Conservation (phyloP, 2,113 vertebrate genomes). For the Petaurus breviceps region DNA sequence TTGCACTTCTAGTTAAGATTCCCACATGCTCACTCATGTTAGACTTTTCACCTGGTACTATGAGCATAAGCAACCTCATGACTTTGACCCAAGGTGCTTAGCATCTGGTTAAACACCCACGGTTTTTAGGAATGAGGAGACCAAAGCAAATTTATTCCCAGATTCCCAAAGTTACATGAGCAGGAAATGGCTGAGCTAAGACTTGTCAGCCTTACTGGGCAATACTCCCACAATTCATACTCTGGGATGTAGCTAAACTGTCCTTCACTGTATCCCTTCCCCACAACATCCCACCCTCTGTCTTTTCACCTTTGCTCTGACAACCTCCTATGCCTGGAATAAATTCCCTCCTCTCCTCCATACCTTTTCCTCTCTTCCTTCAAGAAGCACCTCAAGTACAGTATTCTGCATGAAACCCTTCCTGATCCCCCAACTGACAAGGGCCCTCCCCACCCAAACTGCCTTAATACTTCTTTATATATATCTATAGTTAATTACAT, state of each 20-base stretch:
- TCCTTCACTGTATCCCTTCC: neutral
- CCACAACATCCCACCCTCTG: neutral
- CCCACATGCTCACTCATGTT: neutral
- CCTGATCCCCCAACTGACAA: neutral
- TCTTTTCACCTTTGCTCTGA: neutral
- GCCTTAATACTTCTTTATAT: neutral
- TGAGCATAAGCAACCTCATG: neutral
- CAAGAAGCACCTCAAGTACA: neutral
- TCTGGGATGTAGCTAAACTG: neutral
- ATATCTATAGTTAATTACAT: neutral
- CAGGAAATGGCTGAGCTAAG: neutral
- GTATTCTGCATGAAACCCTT: neutral
- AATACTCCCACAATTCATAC: neutral
- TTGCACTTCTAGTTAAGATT: neutral
- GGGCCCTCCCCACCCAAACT: neutral
- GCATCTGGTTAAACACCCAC: neutral
- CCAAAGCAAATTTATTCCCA: neutral
- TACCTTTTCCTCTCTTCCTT: neutral
- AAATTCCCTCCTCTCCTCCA: neutral
- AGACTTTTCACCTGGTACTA: neutral
- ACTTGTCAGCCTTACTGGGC: neutral
- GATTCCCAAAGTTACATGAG: neutral
- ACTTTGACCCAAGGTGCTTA: neutral
- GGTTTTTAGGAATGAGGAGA: neutral
- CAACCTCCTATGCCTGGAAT: neutral